Evolutionary conservation across 2,888 invertebrate species (phyloP), one percentile per base, ranked within the genome.

Genomic region (Chrysolina americana): DNA sequence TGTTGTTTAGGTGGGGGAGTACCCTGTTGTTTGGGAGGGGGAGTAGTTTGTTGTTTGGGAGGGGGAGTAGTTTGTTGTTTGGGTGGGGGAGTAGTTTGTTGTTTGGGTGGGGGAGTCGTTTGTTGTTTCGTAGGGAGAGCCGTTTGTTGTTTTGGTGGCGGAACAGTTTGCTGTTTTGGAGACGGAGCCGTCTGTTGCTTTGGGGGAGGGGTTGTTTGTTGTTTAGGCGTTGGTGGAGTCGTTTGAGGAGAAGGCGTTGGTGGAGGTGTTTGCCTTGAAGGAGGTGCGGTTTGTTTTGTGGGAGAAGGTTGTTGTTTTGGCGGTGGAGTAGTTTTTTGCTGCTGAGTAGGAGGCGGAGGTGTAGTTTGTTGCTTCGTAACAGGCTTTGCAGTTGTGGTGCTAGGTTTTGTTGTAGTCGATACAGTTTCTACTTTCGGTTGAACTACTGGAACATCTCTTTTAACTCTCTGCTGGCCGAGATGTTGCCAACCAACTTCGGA

Each of bases 401-500:
- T 77, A 41, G 71, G 78, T 70, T 76, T 77, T 28, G 78, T 72
- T n/a, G 83, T 80, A 10, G 78, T 63, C 48, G 80, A 69, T 19
- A 19, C 44, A 41, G 68, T 41, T 36, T 56, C 41, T 47, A 15
- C 21, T 63, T 63, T 70, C 8, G 63, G 48, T 19, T 59, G 28
- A 63, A 50, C 21, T 13, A 70, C 48, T 21, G 78, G 73, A 41
- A 70, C 66, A 63, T 76, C 70, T 5, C 77, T 73, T 50, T 78
- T 75, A 15, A 62, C 75, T 28, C 70, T 73, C n/a, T 71, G 77
- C 62, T 74, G 74, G 15, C 64, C 71, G 9, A 86, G 80, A 77
- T 85, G 81, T 19, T 85, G 75, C 84, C 86, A 85, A 23, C 91
- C 87, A 47, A 88, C 87, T 70, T 91, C 88, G 1, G 90, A 89